Percentiles rank a stretch among this genome's conserved stretches.
These are phyloP conservation scores for Arnoldichthys spilopterus DNA, from an alignment of 2,797 vertebrate species.

Conservation along the genomic window DNA sequence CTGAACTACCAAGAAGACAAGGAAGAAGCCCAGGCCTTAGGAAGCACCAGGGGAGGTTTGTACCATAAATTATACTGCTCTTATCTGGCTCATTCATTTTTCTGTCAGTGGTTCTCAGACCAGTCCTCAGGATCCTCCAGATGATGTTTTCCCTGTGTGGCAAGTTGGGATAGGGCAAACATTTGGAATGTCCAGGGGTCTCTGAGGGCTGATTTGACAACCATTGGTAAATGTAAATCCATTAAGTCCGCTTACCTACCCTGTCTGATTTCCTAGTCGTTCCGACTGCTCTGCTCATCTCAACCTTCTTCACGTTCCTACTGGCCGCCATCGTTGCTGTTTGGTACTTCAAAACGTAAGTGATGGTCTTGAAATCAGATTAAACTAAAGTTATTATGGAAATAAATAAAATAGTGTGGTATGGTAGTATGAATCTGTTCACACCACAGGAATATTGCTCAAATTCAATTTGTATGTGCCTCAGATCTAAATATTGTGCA, in stretches of 20 bases:
- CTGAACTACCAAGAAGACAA: slow-evolving; percentile 4
- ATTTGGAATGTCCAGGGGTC: too few species aligned
- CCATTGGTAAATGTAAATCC: too few species aligned
- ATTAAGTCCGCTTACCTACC: not conserved
- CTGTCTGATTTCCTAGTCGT: slow-evolving; percentile 54
- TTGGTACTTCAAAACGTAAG: slow-evolving; percentile 72
- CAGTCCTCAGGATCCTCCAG: too few species aligned
- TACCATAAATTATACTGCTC: not conserved
- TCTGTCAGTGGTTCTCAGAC: not conserved
- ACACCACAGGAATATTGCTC: too few species aligned
- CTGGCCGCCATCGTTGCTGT: slow-evolving; percentile 58
- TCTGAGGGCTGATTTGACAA: too few species aligned
- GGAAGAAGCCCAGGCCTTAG: slow-evolving; percentile 31
- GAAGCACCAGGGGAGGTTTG: slow-evolving; percentile 57
- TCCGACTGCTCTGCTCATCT: slow-evolving; percentile 66
- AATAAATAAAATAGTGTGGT: not conserved
- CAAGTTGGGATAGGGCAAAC: too few species aligned
- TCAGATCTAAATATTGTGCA: too few species aligned
- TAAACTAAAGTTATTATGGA: not conserved
- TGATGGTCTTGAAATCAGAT: slow-evolving; percentile 11
- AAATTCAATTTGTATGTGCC: too few species aligned
- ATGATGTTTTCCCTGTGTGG: too few species aligned
- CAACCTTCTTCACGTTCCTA: slow-evolving; percentile 63
- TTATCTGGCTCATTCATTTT: not conserved
- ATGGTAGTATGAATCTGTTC: too few species aligned